phyloP scores from a whole-genome alignment of 2,888 invertebrate species.

The Amphipyra tragopoginis region DNA sequence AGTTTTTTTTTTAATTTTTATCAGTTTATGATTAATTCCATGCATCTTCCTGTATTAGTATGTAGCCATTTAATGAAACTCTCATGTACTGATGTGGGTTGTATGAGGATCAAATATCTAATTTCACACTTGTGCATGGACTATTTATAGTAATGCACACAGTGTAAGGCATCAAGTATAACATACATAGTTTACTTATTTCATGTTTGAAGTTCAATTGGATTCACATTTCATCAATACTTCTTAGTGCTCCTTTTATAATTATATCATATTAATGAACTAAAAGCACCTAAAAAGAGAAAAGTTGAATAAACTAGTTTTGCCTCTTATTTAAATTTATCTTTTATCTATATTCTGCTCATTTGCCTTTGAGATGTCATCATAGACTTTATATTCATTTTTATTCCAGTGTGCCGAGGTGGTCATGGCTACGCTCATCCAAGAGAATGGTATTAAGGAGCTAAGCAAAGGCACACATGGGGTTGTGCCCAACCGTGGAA shows the following conservation, averaged over 20 bases:
- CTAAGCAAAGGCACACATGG: slow-evolving; percentile 91
- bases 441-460: slow-evolving; percentile 95
- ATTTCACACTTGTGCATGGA: slow-evolving; percentile 28
- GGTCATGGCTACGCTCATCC: slow-evolving; percentile 95
- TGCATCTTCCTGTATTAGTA: neutral
- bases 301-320: slow-evolving; percentile 4
- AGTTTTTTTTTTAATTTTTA: neutral
- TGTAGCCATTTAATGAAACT: slow-evolving; percentile 3
- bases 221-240: slow-evolving; percentile 23
- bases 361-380: slow-evolving; percentile 1
- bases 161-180: neutral
- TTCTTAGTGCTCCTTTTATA: slow-evolving; percentile 11
- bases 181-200: slow-evolving; percentile 8
- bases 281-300: neutral
- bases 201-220: neutral
- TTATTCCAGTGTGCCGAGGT: slow-evolving; percentile 81
- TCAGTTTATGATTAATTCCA: neutral
- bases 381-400: slow-evolving; percentile 15
- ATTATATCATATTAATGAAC: neutral
- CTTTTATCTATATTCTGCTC: neutral
- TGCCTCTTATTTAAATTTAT: neutral
- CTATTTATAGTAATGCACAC: slow-evolving; percentile 38
- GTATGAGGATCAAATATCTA: slow-evolving; percentile 39
- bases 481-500: slow-evolving; percentile 80
- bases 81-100: slow-evolving; percentile 12